Percentiles rank a stretch among this genome's conserved stretches.
These are phyloP conservation scores for Rhynchopsitta pachyrhyncha DNA, from an alignment of 2,113 vertebrate genomes.

Conservation along the genomic window DNA sequence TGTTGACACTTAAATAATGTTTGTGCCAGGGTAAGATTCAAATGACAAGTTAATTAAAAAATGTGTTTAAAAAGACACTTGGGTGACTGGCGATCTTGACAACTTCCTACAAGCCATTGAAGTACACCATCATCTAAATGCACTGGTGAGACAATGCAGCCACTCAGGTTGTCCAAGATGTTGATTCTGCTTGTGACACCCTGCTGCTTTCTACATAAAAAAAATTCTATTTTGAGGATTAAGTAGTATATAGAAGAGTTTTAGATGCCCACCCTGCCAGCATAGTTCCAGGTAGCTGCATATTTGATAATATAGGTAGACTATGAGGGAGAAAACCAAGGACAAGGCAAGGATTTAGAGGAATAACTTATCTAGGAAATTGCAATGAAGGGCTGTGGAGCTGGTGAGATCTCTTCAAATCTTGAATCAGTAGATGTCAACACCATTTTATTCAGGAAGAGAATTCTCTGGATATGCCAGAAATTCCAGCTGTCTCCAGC, in stretches of 20 bases:
- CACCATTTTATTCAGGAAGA: neutral
- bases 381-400: neutral
- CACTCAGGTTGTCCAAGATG: neutral
- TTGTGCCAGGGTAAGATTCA: neutral
- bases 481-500: neutral
- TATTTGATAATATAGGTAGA: neutral
- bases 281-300: neutral
- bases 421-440: neutral
- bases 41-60: neutral
- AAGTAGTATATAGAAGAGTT: neutral
- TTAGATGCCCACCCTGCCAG: neutral
- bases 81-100: neutral
- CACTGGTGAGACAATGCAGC: neutral
- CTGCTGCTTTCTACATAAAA: neutral
- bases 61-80: neutral
- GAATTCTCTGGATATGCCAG: neutral
- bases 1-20: accelerated
- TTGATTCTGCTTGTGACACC: neutral
- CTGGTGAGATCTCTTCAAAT: neutral
- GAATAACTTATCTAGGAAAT: neutral
- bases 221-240: neutral
- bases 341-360: neutral
- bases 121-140: neutral
- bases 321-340: neutral
- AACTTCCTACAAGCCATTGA: neutral